Base-by-base conservation (phyloP, 2,113 vertebrate species). In the Ellobius talpinus region DNA sequence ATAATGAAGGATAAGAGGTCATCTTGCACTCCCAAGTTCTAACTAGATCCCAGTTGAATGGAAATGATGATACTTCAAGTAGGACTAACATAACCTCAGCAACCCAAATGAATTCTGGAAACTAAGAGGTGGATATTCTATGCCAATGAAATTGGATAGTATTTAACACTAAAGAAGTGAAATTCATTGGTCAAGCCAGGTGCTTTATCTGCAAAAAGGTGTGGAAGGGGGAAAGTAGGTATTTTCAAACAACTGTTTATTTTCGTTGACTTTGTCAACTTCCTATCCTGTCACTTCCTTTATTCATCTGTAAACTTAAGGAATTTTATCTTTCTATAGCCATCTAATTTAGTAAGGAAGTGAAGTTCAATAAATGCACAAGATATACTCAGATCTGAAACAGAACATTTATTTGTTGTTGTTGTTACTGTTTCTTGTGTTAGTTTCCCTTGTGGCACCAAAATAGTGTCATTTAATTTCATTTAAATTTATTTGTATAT, bases 321-420 rank as follows among this genome's bases (percentile, higher is more conserved):
- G 24, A 16, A n/a, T 77, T 81, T 36, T n/a, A 36, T 73, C 36
- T 78, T 86, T 19, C 11, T 50, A 39, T 63, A 88, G 4, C 55
- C 50, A 93, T 66, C 45, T 93, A 90, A 66, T 72, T 82, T 61
- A 82, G 39, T 39, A 82, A 82, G 79, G 90, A 86, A 52, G 78
- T 76, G 11, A 10, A 88, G 36, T 85, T 74, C 65, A 78, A 29
- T 24, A 91, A 52, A 6, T 39, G 68, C 26, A 33, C 65, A 85
- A 11, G 58, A 90, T 12, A 2, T 52, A 52, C 16, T 90, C 19
- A 73, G 29, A 84, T 17, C 73, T 85, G 72, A 58, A 96, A 74
- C 31, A 84, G 73, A 92, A 36, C 84, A 8, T 78, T 73, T 87
- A 14, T 31, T 36, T 73, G 61, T 58, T 58, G 55, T 72, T 79